Conservation (phyloP, 1,140 invertebrate species). For the Adelges cooleyi region DNA sequence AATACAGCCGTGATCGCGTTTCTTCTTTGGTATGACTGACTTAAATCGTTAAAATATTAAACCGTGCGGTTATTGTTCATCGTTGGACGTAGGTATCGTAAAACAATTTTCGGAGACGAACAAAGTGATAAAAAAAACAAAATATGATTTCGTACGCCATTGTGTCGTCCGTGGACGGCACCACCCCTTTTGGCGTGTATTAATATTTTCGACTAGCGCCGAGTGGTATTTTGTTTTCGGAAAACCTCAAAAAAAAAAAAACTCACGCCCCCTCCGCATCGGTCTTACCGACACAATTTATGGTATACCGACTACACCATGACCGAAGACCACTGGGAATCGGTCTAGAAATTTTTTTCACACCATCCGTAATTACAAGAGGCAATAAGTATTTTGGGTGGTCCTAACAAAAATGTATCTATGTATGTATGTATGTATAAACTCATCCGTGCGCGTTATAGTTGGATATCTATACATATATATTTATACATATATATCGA, state of each 20-base stretch:
- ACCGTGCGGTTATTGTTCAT: too few species aligned
- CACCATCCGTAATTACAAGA: slow-evolving; percentile 21
- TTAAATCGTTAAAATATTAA: too few species aligned
- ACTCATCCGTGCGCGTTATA: not conserved
- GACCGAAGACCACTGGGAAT: slow-evolving; percentile 16
- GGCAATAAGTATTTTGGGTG: slow-evolving; percentile 23
- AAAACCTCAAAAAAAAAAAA: slow-evolving; percentile 17
- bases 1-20: too few species aligned
- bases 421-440: not conserved
- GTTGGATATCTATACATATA: not conserved
- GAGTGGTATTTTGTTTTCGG: not conserved
- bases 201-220: too few species aligned
- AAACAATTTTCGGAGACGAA: too few species aligned
- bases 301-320: not conserved
- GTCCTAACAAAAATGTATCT: not conserved
- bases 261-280: slow-evolving; percentile 1
- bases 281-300: slow-evolving; percentile 16
- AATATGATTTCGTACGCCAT: too few species aligned
- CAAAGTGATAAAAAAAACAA: too few species aligned
- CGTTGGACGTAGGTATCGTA: too few species aligned
- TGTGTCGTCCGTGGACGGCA: too few species aligned
- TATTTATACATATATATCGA: slow-evolving; percentile 19
- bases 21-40: too few species aligned
- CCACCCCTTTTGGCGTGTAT: too few species aligned
- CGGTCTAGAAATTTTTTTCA: slow-evolving; percentile 22